A percentile compares a stretch with the other conserved stretches of the same genome.
phyloP scores from a whole-genome alignment of 2,888 invertebrate genomes.

The Drosophila tanythrix region DNA sequence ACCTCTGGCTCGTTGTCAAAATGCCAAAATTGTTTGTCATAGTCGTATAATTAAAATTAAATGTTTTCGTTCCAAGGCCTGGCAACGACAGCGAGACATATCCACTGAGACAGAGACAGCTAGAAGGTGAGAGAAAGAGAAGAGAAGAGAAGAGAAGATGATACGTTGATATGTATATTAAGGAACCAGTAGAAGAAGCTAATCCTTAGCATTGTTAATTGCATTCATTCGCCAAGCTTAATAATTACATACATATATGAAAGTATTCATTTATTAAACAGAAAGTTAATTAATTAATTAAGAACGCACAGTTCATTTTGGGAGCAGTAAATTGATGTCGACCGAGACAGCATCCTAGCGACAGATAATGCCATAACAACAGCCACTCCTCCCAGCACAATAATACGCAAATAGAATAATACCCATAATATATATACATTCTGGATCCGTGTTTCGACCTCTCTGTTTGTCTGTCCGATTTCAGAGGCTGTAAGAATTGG shows the following conservation, averaged over 20 bases:
- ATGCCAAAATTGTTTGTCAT: slow-evolving; percentile 80
- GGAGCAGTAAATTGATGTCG: slow-evolving; percentile 8
- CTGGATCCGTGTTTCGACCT: not conserved
- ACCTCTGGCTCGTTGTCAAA: slow-evolving; percentile 57
- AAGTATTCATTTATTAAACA: not conserved
- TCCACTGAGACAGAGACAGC: not conserved
- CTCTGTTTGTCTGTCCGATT: not conserved
- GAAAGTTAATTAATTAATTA: not conserved
- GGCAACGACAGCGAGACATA: slow-evolving; percentile 53
- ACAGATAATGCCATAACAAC: slow-evolving; percentile 18
- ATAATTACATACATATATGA: slow-evolving; percentile 42
- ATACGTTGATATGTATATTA: not conserved
- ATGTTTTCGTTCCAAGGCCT: slow-evolving; percentile 60
- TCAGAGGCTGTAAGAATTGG: not conserved
- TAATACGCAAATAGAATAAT: not conserved
- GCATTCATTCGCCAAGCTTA: slow-evolving; percentile 11
- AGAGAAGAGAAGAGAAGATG: not conserved
- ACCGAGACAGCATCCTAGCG: not conserved
- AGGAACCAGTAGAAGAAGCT: not conserved
- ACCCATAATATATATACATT: not conserved
- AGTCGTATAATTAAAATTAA: slow-evolving; percentile 79
- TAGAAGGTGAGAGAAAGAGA: not conserved
- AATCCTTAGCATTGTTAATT: slow-evolving; percentile 12
- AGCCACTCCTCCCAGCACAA: not conserved
- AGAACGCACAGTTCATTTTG: not conserved